phyloP scores from a whole-genome alignment of 2,888 invertebrate species.

The Xylota segnis region DNA sequence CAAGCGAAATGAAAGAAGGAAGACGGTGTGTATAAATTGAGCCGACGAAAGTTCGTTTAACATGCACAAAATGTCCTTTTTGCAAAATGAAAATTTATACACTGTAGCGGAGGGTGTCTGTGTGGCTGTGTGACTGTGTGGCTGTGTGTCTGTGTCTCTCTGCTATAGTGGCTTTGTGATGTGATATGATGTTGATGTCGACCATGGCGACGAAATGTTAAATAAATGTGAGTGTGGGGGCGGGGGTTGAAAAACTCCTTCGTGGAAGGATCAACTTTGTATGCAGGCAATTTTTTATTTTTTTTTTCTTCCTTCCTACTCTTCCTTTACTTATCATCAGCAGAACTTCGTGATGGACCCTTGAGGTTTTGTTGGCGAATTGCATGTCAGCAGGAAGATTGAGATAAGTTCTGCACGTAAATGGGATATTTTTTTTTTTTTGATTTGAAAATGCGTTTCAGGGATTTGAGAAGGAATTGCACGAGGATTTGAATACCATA shows the following conservation, averaged over 20 bases:
- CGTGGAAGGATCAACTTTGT: slow-evolving; percentile 38
- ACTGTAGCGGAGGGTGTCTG: background rate
- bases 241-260: slow-evolving; percentile 14
- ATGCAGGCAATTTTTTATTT: background rate
- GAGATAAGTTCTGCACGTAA: slow-evolving; percentile 7
- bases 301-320: background rate
- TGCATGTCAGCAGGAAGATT: slow-evolving; percentile 16
- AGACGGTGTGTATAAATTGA: slow-evolving; percentile 27
- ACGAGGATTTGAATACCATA: background rate
- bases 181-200: slow-evolving; percentile 56
- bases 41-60: slow-evolving; percentile 59
- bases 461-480: background rate
- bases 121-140: no score
- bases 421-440: slow-evolving; percentile 4
- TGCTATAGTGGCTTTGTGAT: slow-evolving; percentile 28
- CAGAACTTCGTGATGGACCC: slow-evolving; percentile 31
- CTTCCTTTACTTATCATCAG: slow-evolving; percentile 21
- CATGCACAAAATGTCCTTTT: slow-evolving; percentile 61
- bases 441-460: slow-evolving; percentile 1
- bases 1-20: background rate
- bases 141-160: background rate
- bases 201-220: slow-evolving; percentile 43
- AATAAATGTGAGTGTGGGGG: slow-evolving; percentile 16
- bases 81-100: slow-evolving; percentile 47
- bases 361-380: slow-evolving; percentile 10